Base-by-base conservation (phyloP, 2,888 invertebrate species). In the Hirtodrosophila duncani region DNA sequence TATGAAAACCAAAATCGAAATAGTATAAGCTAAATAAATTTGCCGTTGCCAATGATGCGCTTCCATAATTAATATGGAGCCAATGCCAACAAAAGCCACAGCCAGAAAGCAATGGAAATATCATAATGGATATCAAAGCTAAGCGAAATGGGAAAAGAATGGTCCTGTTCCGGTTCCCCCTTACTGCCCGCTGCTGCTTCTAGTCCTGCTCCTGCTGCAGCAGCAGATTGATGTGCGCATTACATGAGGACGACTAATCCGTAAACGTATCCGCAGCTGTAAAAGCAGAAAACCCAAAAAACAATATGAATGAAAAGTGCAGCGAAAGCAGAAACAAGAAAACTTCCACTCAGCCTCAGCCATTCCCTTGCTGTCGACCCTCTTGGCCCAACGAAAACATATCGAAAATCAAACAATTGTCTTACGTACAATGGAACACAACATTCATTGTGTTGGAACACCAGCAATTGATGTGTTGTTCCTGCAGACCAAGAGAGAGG, bases 371-470 rank as follows among this genome's bases (percentile, higher is more conserved):
- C 11, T 21, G 29, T 8, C 13, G 2, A 16, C 7, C 7, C 17
- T 1, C 9, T 43, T 36, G 8, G 13, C 33, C 27, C 44, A 64
- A 51, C 23, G 46, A 62, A 72, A 68, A 66, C 61, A 77, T 77
- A 77, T 80, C 66, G 69, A 72, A 80, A 80, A 74, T 74, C 74
- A 74, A 80, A 80, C 74, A 80, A 74, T 80, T 74, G 72, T 74
- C 69, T 77, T 77, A 71, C 24, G 38, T 42, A 66, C 81, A 80
- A 77, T 72, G 66, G 55, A 53, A 50, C 48, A 60, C 45, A 51
- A 49, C 46, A 56, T 53, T 58, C 78, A 63, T 66, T 80, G 71
- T 71, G 44, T 45, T 39, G 41, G 37, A 41, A 55, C 69, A 52
- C 49, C 67, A 42, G 42, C 56, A 51, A 74, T 64, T 71, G 80